Evolutionary conservation across 2,888 invertebrate species (phyloP), one percentile per base, ranked within the genome.

Genomic region (Cephus sareptanus): DNA sequence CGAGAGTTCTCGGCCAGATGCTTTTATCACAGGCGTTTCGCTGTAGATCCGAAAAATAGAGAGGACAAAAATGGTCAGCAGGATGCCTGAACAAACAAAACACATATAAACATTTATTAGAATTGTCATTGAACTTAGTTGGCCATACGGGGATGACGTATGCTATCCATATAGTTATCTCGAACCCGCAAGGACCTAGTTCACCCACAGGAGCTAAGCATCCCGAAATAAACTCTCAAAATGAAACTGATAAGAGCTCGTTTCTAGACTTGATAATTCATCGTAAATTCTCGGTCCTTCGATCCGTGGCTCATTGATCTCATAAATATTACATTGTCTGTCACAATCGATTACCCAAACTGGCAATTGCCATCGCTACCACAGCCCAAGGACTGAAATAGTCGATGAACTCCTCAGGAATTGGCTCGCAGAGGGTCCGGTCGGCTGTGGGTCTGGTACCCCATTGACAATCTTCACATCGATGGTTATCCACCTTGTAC

Each of bases 21-120:
- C 94, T 83, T 93, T 93, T 81, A 94, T 93, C 76, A 94, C 92
- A 1, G 94, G 94, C 0, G 94, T 94, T 68, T 93, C 91, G 75
- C 92, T 90, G 87, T 93, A 92, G 23, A 88, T 87, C 91, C 92
- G 92, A 86, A 93, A 93, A 11, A 93, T 91, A 12, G 91, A 85
- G 2, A 90, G 91, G 11, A 93, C 92, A 79, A 92, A 89, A 9
- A 90, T 80, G 0, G 93, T 93, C 68, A 92, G 82, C 11, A 93
- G 79, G 23, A 93, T 92, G 31, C 93, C 93, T 92, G 88, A 30
- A 74, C 71, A 76, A 70, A 33, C 11, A 69, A 23, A 69, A 75
- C 11, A 75, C 69, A 33, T 73, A 23, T 34, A 15, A 31, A 69
- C 74, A 81, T 82, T 77, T 73, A 15, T 40, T 40, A 40, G 40